Evolutionary conservation across 2,113 vertebrate genomes (phyloP).

Genomic region (Vireo altiloquus): DNA sequence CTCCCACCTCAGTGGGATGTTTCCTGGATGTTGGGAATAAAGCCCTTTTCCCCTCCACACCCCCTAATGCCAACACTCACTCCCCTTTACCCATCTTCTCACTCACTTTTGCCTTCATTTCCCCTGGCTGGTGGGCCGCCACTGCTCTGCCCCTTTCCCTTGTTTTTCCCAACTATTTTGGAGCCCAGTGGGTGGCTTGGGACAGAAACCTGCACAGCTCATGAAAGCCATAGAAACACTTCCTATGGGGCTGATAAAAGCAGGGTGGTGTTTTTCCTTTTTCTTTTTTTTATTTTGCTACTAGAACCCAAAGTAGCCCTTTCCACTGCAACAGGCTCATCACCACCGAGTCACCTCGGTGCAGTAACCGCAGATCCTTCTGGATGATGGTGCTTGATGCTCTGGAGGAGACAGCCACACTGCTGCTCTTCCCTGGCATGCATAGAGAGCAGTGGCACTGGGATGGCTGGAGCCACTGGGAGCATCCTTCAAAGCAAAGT

Average conservation of each 20-base stretch:
- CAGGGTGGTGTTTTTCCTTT: neutral
- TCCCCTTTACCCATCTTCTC: neutral
- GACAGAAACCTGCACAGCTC: neutral
- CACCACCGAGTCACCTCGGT: neutral
- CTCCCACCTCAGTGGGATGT: accelerated
- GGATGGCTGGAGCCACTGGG: neutral
- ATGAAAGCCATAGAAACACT: neutral
- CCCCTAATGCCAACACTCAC: neutral
- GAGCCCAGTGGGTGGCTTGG: neutral
- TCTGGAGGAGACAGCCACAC: neutral
- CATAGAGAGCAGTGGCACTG: neutral
- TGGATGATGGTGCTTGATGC: neutral
- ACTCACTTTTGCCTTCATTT: neutral
- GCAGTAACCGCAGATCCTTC: neutral
- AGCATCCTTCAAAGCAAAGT: neutral
- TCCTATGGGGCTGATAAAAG: neutral
- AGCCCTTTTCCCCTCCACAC: neutral
- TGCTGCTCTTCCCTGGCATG: neutral
- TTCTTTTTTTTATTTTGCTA: too few relatives aligned
- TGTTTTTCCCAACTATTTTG: neutral
- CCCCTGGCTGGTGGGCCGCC: neutral
- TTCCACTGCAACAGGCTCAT: neutral
- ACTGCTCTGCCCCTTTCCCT: neutral
- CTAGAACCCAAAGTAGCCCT: neutral
- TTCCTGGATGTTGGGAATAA: neutral